Percentiles rank a stretch among this genome's conserved stretches.
Conservation (phyloP, 2,888 invertebrate genomes). For the Ryuthela nishihirai region DNA sequence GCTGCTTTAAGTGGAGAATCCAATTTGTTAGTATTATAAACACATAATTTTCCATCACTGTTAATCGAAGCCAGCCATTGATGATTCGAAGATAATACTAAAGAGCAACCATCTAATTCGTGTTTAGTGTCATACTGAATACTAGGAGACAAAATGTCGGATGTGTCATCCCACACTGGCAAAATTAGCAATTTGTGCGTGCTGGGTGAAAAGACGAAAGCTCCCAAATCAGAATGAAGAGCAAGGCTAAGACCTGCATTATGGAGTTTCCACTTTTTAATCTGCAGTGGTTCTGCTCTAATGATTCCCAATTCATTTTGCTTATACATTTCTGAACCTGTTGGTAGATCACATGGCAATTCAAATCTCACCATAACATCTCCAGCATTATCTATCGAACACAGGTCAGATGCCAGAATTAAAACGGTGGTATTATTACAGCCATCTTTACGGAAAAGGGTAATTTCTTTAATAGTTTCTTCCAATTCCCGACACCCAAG, state of each 20-base stretch:
- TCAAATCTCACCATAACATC: slow-evolving; percentile 3
- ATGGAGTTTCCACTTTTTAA: slow-evolving; percentile 1
- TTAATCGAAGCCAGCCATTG: slow-evolving; percentile 3
- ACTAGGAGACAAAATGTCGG: neutral
- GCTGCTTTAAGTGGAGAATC: neutral
- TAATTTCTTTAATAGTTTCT: slow-evolving; percentile 3
- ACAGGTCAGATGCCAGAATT: neutral
- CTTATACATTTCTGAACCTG: slow-evolving; percentile 3
- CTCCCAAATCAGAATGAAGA: slow-evolving; percentile 3
- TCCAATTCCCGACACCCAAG: neutral
- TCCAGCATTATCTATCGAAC: slow-evolving; percentile 7
- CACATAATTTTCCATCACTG: neutral
- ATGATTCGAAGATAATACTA: slow-evolving; percentile 1
- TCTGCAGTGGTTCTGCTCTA: neutral
- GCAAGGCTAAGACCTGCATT: slow-evolving; percentile 1
- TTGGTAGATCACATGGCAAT: slow-evolving; percentile 2
- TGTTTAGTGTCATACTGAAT: neutral
- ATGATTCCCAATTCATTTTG: slow-evolving; percentile 6
- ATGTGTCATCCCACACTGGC: neutral
- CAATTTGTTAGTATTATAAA: neutral
- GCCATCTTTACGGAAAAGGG: neutral
- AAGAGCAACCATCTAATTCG: neutral
- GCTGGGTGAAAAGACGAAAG: slow-evolving; percentile 1
- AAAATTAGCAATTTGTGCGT: neutral
- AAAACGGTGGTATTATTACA: neutral